Conservation (phyloP, 2,888 invertebrate species). For the Eustalomyia histrio region DNA sequence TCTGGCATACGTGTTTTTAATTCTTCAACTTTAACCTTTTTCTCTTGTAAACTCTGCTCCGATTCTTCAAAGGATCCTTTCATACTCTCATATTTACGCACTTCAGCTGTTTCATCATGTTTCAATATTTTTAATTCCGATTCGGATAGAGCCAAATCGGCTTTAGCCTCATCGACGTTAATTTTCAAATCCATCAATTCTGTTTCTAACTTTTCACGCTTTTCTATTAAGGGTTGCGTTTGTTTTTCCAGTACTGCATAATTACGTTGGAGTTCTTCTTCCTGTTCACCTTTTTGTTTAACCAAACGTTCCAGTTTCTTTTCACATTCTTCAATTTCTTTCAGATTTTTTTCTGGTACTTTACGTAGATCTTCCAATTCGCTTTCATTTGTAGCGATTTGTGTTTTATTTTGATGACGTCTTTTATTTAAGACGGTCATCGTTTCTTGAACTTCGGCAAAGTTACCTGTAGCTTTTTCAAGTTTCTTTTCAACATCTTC, state of each 20-base stretch:
- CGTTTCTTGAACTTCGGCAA: constrained; percentile 84
- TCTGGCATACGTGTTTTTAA: constrained; percentile 81
- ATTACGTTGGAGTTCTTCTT: constrained; percentile 83
- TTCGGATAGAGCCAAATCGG: constrained; percentile 82
- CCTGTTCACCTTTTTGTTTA: constrained; percentile 81
- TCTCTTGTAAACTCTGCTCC: constrained; percentile 83
- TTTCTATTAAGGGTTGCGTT: constrained; percentile 81
- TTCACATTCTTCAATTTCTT: constrained; percentile 85
- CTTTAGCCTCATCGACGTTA: constrained; percentile 86
- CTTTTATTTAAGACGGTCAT: constrained; percentile 86
- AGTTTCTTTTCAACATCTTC: constrained; percentile 83
- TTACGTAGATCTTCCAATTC: constrained; percentile 84
- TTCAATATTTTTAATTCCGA: constrained; percentile 89
- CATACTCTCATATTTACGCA: constrained; percentile 75
- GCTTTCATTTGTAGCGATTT: constrained; percentile 84
- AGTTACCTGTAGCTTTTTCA: constrained; percentile 84
- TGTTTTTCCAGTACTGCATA: constrained; percentile 81
- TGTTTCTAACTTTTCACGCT: constrained; percentile 82
- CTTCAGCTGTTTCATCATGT: constrained; percentile 76
- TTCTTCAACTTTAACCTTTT: constrained; percentile 84
- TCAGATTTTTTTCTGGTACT: constrained; percentile 87
- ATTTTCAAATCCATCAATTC: constrained; percentile 86
- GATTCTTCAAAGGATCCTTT: constrained; percentile 78
- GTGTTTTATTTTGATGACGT: constrained; percentile 86
- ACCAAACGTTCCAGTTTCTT: constrained; percentile 81